A percentile compares a stretch with the other conserved stretches of the same genome.
These are phyloP conservation scores for Laticauda colubrina DNA, from an alignment of 2,113 vertebrate species.

Conservation along the genomic window DNA sequence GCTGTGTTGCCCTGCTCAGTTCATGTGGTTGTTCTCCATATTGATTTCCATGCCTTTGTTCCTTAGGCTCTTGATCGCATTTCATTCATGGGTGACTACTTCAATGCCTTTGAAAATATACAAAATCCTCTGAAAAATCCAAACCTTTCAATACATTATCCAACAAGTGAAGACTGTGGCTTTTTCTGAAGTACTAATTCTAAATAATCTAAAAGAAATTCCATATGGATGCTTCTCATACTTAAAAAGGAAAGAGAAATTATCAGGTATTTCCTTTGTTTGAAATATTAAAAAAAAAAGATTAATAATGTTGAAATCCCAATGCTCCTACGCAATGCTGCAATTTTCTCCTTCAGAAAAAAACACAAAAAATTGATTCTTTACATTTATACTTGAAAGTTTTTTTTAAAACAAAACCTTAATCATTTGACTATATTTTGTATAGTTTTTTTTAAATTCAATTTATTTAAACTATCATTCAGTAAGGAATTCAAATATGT, in stretches of 20 bases:
- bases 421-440: background rate
- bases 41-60: background rate
- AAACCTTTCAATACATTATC: background rate
- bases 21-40: background rate
- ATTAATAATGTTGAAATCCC: background rate
- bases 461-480: background rate
- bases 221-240: background rate
- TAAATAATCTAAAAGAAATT: background rate
- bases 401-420: background rate
- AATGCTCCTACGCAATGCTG: background rate
- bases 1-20: background rate
- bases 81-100: background rate
- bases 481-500: background rate
- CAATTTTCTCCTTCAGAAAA: background rate
- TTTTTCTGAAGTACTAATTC: background rate
- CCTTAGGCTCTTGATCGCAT: background rate
- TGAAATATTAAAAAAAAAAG: background rate
- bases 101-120: background rate
- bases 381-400: background rate
- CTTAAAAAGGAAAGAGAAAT: background rate
- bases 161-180: background rate
- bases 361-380: background rate
- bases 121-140: background rate
- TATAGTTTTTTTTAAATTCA: background rate
- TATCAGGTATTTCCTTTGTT: background rate